Percentiles rank a stretch among this genome's conserved stretches.
phyloP scores from a whole-genome alignment of 2,888 invertebrate genomes.

The Helobdella robusta region DNA sequence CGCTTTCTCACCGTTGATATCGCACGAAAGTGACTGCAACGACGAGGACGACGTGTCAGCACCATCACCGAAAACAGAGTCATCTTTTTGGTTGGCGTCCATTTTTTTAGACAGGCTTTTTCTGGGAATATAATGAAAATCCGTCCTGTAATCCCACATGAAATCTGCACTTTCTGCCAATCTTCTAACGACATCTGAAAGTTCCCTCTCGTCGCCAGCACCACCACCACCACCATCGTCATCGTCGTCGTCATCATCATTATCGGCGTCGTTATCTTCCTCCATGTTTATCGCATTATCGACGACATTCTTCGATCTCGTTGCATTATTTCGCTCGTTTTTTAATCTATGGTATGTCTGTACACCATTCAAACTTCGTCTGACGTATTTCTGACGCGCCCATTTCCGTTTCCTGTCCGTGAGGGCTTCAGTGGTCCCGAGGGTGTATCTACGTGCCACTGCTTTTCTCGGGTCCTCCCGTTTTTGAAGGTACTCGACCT shows the following conservation, averaged over 20 bases:
- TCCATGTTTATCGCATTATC: neutral
- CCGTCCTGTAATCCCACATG: slow-evolving; percentile 32
- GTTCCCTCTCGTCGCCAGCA: neutral
- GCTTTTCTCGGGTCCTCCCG: slow-evolving; percentile 15
- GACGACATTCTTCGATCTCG: neutral
- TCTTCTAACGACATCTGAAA: neutral
- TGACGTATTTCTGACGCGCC: too few relatives aligned
- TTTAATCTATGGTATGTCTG: too few relatives aligned
- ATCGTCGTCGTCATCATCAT: neutral
- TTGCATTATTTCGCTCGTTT: neutral
- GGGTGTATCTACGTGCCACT: slow-evolving; percentile 24
- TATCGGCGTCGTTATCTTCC: neutral
- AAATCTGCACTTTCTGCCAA: slow-evolving; percentile 27
- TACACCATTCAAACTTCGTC: too few relatives aligned
- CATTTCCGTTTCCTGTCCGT: neutral
- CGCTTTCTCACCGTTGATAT: neutral
- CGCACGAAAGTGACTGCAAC: neutral
- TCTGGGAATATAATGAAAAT: slow-evolving; percentile 12
- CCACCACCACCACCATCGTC: neutral
- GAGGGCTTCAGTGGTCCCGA: slow-evolving; percentile 24
- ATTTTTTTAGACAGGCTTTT: neutral
- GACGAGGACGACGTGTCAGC: neutral
- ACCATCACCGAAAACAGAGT: neutral
- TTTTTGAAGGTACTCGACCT: slow-evolving; percentile 19
- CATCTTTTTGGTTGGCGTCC: too few relatives aligned